phyloP scores from a whole-genome alignment of 2,888 invertebrate species.

The Autographa pulchrina region DNA sequence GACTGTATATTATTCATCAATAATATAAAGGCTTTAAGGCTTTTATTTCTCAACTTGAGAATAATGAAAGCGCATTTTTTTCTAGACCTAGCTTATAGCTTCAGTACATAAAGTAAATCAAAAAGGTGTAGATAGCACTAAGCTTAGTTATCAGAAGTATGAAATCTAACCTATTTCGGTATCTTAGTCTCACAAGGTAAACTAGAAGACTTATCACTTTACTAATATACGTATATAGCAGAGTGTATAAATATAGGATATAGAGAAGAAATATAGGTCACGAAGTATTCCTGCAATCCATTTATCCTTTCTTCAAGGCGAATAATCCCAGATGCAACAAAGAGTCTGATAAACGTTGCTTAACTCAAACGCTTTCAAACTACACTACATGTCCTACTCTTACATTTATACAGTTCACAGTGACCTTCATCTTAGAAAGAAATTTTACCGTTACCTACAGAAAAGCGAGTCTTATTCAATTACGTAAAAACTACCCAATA shows the following conservation, averaged over 20 bases:
- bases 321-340: not conserved
- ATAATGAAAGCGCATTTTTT: too few species aligned
- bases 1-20: too few species aligned
- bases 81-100: too few species aligned
- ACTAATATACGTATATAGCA: not conserved
- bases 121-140: not conserved
- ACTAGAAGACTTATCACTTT: not conserved
- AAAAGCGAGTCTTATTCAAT: constrained; percentile 40
- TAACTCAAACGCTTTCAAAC: not conserved
- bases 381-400: not conserved
- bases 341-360: not conserved
- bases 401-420: not conserved
- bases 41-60: too few species aligned
- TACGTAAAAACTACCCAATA: constrained; percentile 45
- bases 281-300: not conserved
- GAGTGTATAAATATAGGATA: too few species aligned
- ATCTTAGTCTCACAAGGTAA: not conserved
- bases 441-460: not conserved
- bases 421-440: not conserved
- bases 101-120: not conserved
- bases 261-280: not conserved
- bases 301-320: not conserved
- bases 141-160: not conserved
- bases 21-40: too few species aligned
- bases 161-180: not conserved